phyloP scores from a whole-genome alignment of 2,888 invertebrate species.

The Ernsta delagoae region DNA sequence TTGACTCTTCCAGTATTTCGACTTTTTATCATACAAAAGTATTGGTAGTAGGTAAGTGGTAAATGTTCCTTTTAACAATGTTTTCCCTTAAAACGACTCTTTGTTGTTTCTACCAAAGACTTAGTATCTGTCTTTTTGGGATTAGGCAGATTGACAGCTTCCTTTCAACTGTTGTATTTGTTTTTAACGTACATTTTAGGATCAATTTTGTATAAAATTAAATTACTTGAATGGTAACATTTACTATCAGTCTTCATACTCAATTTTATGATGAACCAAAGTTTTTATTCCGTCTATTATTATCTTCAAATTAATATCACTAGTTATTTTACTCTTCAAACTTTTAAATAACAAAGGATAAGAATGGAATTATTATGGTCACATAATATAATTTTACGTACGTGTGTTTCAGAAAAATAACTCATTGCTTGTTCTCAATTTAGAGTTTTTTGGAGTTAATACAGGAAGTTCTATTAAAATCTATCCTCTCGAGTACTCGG shows the following conservation, averaged over 20 bases:
- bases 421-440: not conserved
- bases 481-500: not conserved
- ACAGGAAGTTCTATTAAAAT: not conserved
- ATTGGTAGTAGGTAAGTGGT: slow-evolving; percentile 2
- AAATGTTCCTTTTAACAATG: not conserved
- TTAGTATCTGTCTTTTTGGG: slow-evolving; percentile 26
- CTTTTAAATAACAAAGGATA: too few relatives aligned
- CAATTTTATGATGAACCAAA: not conserved
- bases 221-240: too few relatives aligned
- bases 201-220: too few relatives aligned
- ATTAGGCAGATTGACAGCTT: slow-evolving; percentile 30
- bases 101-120: slow-evolving; percentile 28
- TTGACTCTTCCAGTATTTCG: too few relatives aligned
- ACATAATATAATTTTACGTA: too few relatives aligned
- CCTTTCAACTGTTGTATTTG: slow-evolving; percentile 32
- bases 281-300: too few relatives aligned
- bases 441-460: not conserved
- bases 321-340: too few relatives aligned
- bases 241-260: not conserved
- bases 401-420: too few relatives aligned
- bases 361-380: too few relatives aligned
- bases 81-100: slow-evolving; percentile 23
- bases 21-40: too few relatives aligned
- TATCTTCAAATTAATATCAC: too few relatives aligned
- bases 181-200: not conserved